phyloP scores from a whole-genome alignment of 92 coral and sea anemone genomes.

The Phymanthus crucifer region DNA sequence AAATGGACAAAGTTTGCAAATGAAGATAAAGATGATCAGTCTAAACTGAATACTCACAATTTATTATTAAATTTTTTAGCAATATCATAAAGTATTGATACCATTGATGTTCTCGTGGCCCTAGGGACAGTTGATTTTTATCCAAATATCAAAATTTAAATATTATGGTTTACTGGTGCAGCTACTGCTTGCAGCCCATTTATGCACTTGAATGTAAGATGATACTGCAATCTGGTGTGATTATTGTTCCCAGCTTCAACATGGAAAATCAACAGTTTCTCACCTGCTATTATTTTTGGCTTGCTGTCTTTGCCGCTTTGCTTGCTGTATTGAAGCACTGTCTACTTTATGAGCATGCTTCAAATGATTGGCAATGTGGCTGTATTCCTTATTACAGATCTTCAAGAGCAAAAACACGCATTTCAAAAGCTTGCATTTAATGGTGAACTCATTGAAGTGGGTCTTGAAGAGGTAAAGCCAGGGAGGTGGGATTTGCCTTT shows the following conservation, averaged over 20 bases:
- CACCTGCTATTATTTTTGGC: neutral
- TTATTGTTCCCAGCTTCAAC: neutral
- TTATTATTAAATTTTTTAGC: no score
- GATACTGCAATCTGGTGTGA: neutral
- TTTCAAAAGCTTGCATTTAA: no score
- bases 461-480: no score
- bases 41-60: neutral
- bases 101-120: neutral
- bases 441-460: no score
- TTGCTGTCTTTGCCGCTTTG: neutral
- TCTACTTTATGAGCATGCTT: neutral
- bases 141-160: no score
- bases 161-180: no score
- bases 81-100: neutral
- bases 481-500: no score
- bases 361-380: neutral
- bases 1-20: neutral
- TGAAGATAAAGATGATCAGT: neutral
- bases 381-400: neutral
- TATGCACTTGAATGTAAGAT: neutral
- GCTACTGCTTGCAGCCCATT: conserved; percentile 6
- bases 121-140: no score
- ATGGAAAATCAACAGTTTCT: no score
- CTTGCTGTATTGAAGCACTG: neutral
- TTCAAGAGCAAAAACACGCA: neutral